These are phyloP conservation scores for Drosophila persimilis DNA, from an alignment of 1,140 invertebrate genomes.

Conservation along the genomic window DNA sequence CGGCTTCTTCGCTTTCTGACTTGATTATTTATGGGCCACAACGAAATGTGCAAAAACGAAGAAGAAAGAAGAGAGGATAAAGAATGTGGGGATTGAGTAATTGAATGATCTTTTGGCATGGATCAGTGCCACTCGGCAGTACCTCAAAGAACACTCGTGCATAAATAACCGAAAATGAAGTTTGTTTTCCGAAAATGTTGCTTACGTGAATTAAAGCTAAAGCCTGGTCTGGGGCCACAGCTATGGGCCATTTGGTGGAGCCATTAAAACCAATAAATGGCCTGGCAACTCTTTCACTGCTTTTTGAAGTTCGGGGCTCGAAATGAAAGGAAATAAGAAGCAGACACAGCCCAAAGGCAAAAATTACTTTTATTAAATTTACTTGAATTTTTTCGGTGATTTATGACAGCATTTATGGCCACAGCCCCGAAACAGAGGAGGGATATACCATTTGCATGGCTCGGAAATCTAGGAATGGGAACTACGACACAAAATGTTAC, in stretches of 20 bases:
- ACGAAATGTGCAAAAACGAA: not conserved
- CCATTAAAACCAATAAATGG: slow-evolving; percentile 58
- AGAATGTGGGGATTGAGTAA: slow-evolving; percentile 25
- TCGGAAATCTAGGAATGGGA: slow-evolving; percentile 10
- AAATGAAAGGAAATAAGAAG: slow-evolving; percentile 37
- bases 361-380: slow-evolving; percentile 61
- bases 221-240: not conserved
- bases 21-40: slow-evolving; percentile 36
- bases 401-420: slow-evolving; percentile 38
- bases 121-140: slow-evolving; percentile 27
- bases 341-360: slow-evolving; percentile 25
- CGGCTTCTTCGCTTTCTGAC: slow-evolving; percentile 34
- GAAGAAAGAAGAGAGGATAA: not conserved
- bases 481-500: not conserved
- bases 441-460: slow-evolving; percentile 25
- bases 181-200: slow-evolving; percentile 16
- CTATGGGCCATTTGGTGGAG: slow-evolving; percentile 26
- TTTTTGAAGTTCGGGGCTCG: slow-evolving; percentile 9
- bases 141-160: slow-evolving; percentile 2
- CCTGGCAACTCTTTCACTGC: slow-evolving; percentile 52
- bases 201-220: slow-evolving; percentile 8
- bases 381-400: slow-evolving; percentile 37
- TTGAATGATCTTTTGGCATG: slow-evolving; percentile 14
- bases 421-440: not conserved
- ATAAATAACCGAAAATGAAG: slow-evolving; percentile 22